Evolutionary conservation across 1,140 invertebrate species (phyloP).

Genomic region (Eumeta japonica): DNA sequence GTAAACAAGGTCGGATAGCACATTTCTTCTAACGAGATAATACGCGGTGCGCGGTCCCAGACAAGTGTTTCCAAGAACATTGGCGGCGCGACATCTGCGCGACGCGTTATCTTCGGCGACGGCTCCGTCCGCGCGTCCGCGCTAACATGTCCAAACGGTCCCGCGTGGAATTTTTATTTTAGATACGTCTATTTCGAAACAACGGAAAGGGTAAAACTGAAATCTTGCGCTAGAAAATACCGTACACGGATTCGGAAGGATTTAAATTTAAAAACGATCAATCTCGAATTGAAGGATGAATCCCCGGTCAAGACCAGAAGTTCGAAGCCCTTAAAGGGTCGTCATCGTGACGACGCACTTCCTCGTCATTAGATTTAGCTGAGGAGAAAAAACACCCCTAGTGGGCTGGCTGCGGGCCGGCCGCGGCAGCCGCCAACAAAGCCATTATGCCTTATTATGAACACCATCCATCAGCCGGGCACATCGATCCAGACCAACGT

Average conservation of each 20-base stretch:
- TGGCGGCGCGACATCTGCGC: not conserved
- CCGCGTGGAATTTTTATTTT: not conserved
- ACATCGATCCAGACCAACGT: conserved; percentile 39
- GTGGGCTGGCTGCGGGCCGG: conserved; percentile 13
- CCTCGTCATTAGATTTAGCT: conserved; percentile 36
- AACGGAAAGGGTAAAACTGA: not conserved
- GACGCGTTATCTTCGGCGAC: not conserved
- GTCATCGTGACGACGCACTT: conserved; percentile 42
- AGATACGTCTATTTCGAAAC: not conserved
- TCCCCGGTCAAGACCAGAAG: conserved; percentile 41
- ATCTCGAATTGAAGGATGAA: conserved; percentile 27
- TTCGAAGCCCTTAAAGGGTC: conserved; percentile 30
- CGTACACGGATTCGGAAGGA: conserved; percentile 3
- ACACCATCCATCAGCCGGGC: conserved; percentile 48
- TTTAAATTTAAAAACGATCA: conserved; percentile 35
- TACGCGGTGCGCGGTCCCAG: not conserved
- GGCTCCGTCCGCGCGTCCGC: not conserved
- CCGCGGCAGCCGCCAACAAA: conserved; percentile 46
- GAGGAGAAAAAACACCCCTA: conserved; percentile 35
- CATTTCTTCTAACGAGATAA: not conserved
- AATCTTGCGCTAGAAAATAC: conserved; percentile 7
- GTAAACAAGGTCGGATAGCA: too few relatives aligned
- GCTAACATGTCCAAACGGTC: not conserved
- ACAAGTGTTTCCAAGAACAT: not conserved
- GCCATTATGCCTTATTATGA: conserved; percentile 53